These are phyloP conservation scores for Zoanthus gigantus DNA, from an alignment of 92 coral and sea anemone genomes.

Conservation along the genomic window DNA sequence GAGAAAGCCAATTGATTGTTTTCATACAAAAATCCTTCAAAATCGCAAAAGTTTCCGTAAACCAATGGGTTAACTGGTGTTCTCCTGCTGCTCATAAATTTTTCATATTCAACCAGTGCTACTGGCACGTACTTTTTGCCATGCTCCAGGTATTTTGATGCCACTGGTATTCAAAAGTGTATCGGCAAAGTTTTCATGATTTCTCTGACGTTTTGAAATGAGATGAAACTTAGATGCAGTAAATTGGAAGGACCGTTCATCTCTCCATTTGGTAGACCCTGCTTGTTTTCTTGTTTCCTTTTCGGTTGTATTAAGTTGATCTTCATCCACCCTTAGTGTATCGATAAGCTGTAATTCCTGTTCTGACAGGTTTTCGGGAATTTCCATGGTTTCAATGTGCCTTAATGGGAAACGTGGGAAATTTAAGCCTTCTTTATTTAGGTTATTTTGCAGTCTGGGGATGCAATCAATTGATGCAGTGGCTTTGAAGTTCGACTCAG, in stretches of 20 bases:
- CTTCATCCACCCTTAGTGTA: slow-evolving; percentile 18
- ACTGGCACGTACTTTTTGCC: neutral
- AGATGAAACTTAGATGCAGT: slow-evolving; percentile 62
- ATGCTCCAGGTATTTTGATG: neutral
- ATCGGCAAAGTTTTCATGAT: slow-evolving; percentile 54
- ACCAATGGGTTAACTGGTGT: no score
- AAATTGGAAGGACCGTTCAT: slow-evolving; percentile 56
- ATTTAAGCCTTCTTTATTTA: neutral
- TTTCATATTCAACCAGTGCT: slow-evolving; percentile 49
- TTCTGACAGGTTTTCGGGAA: slow-evolving; percentile 5
- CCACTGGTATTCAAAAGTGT: slow-evolving; percentile 53
- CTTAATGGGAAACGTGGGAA: slow-evolving; percentile 17
- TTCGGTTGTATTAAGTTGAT: slow-evolving; percentile 58
- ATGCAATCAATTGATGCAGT: neutral
- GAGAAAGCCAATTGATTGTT: no score
- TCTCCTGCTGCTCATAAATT: slow-evolving; percentile 38
- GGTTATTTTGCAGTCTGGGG: slow-evolving; percentile 7
- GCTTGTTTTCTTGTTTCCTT: slow-evolving; percentile 60
- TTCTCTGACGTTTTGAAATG: slow-evolving; percentile 54
- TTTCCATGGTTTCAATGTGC: neutral
- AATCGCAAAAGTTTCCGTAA: no score
- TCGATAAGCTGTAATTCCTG: slow-evolving; percentile 17
- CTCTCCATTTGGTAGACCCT: slow-evolving; percentile 43
- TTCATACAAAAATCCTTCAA: no score
- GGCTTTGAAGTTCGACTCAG: slow-evolving; percentile 21